phyloP scores from a whole-genome alignment of 2,797 vertebrate genomes.

The Calcarius lapponicus region DNA sequence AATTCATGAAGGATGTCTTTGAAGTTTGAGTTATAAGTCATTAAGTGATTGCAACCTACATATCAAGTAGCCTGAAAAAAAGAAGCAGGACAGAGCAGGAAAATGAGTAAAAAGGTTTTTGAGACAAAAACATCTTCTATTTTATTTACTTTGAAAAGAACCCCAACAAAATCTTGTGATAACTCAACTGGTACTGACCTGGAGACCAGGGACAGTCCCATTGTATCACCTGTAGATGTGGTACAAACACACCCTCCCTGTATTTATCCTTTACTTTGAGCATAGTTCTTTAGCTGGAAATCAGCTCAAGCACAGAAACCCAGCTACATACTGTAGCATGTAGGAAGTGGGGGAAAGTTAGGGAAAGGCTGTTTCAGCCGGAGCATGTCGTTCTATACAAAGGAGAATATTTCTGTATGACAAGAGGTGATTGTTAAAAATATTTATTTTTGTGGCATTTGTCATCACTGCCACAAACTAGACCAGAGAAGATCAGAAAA shows the following conservation, averaged over 20 bases:
- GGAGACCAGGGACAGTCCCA: not conserved
- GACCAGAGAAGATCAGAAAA: not conserved
- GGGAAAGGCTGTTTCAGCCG: not conserved
- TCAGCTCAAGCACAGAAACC: not conserved
- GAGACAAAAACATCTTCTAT: not conserved
- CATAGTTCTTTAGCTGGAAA: not conserved
- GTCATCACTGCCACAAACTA: not conserved
- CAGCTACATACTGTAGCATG: not conserved
- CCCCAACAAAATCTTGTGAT: not conserved
- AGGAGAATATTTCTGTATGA: not conserved
- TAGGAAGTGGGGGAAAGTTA: not conserved
- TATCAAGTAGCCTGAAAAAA: not conserved
- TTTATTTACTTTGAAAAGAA: not conserved
- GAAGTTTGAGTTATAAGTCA: not conserved
- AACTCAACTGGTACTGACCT: not conserved
- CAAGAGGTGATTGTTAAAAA: not conserved
- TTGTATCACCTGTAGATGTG: not conserved
- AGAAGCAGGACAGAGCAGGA: not conserved
- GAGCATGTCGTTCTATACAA: accelerated
- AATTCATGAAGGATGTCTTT: not conserved
- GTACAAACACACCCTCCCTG: not conserved
- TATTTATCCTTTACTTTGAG: not conserved
- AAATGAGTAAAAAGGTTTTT: not conserved
- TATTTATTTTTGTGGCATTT: not conserved
- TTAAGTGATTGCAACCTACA: not conserved